phyloP scores from a whole-genome alignment of 2,113 vertebrate species.

The Piprites chloris region DNA sequence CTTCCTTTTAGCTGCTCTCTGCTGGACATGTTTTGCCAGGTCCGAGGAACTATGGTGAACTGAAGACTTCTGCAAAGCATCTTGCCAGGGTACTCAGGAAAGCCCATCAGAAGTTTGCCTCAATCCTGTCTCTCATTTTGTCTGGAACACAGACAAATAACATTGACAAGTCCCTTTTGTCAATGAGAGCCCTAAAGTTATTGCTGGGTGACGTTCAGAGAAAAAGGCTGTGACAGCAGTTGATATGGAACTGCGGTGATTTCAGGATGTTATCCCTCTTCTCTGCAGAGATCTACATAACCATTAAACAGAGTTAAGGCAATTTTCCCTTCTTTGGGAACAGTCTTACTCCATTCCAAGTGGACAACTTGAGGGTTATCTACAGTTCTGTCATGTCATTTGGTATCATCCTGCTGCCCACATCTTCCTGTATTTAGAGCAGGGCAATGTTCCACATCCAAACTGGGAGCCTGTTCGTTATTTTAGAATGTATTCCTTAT shows the following conservation, averaged over 20 bases:
- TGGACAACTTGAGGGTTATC: neutral
- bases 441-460: neutral
- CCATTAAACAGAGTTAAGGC: neutral
- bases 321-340: neutral
- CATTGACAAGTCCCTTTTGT: neutral
- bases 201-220: neutral
- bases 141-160: neutral
- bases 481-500: neutral
- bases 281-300: neutral
- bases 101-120: neutral
- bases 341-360: neutral
- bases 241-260: neutral
- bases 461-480: neutral
- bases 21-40: neutral
- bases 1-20: neutral
- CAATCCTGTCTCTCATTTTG: neutral
- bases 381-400: neutral
- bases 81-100: neutral
- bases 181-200: neutral
- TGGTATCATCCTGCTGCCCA: neutral
- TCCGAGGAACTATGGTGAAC: neutral
- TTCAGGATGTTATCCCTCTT: neutral
- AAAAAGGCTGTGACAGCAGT: neutral
- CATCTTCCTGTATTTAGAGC: neutral
- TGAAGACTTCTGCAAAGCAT: neutral